Conservation (phyloP, 2,888 invertebrate species). For the Drosophila nigricruria region DNA sequence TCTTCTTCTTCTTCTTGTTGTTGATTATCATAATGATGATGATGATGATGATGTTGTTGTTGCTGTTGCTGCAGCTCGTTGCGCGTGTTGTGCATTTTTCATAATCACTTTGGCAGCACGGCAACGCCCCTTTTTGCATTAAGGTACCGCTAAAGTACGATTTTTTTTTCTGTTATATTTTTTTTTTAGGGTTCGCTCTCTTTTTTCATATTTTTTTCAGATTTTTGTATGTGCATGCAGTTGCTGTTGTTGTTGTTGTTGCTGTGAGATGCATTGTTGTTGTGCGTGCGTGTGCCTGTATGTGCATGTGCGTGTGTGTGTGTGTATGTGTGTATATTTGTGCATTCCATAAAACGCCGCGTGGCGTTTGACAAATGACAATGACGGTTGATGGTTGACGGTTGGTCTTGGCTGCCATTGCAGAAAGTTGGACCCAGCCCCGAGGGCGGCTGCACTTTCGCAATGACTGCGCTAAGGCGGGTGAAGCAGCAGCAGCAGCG, state of each 20-base stretch:
- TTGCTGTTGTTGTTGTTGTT: slow-evolving; percentile 28
- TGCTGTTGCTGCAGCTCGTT: slow-evolving; percentile 44
- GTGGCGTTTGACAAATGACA: slow-evolving; percentile 67
- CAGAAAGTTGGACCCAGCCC: slow-evolving; percentile 61
- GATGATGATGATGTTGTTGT: slow-evolving; percentile 23
- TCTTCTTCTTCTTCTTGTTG: slow-evolving; percentile 12
- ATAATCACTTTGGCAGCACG: slow-evolving; percentile 59
- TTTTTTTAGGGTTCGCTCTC: slow-evolving; percentile 44
- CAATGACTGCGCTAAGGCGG: slow-evolving; percentile 48
- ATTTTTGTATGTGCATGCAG: slow-evolving; percentile 12
- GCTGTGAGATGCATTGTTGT: slow-evolving; percentile 31
- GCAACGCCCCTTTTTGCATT: slow-evolving; percentile 60
- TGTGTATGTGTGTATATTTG: slow-evolving; percentile 24
- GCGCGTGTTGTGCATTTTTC: slow-evolving; percentile 65
- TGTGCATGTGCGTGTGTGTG: slow-evolving; percentile 9
- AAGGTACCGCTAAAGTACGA: slow-evolving; percentile 49
- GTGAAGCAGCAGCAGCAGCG: slow-evolving; percentile 3
- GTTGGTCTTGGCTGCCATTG: slow-evolving; percentile 62
- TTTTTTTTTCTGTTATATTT: slow-evolving; percentile 33
- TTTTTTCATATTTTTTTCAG: slow-evolving; percentile 25
- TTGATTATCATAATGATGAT: background rate
- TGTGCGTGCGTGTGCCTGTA: slow-evolving; percentile 4
- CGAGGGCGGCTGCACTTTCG: slow-evolving; percentile 65
- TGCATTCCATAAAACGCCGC: slow-evolving; percentile 61
- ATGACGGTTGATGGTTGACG: slow-evolving; percentile 56